Base-by-base conservation (phyloP, 1,140 invertebrate species). In the Conopomorpha cramerella region DNA sequence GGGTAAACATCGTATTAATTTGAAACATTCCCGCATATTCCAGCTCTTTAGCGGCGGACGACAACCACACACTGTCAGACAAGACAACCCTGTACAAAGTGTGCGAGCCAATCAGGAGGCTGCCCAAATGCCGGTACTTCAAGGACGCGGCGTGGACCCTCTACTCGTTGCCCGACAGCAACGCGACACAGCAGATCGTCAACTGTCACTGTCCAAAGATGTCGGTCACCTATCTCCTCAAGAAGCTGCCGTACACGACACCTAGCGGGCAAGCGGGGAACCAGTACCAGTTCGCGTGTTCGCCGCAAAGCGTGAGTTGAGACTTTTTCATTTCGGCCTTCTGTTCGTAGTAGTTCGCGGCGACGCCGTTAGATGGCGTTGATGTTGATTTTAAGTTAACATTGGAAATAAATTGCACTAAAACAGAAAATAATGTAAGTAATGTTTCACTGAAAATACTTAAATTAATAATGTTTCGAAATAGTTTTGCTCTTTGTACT, bases 111-210 rank as follows among this genome's bases (percentile, higher is more conserved):
- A 86, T 93, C 8, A 89, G 87, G 55, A 84, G 86, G 46, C 73
- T 95, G 38, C 88, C 91, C 11, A 86, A 88, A 46, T 95, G 92
- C 81, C 81, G 86, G 42, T 84, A 83, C 53, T 85, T 85, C 77
- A 88, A 89, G 37, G 92, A 95, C 62, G 82, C 91, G 12, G 92
- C 92, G 15, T 95, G 92, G 92, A 92, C 90, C n/a, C 78, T 93
- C 40, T 86, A 87, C 34, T 85, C 83, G 1, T 82, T 81, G 34
- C 84, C 89, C 0, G 90, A 91, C 51, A 77, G 77, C 36, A 94
- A 94, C 66, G 81, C 85, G 11, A 93, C 92, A 0, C 84, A 90
- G 51, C 92, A 94, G 68, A 86, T 91, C 26, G 86, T 94, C 17
- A 86, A 91, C 58, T 95, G 92, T 64, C 83, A 87, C 44, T 95